Base-by-base conservation (phyloP, 2,797 vertebrate species). In the Bryconaethiops microstoma region DNA sequence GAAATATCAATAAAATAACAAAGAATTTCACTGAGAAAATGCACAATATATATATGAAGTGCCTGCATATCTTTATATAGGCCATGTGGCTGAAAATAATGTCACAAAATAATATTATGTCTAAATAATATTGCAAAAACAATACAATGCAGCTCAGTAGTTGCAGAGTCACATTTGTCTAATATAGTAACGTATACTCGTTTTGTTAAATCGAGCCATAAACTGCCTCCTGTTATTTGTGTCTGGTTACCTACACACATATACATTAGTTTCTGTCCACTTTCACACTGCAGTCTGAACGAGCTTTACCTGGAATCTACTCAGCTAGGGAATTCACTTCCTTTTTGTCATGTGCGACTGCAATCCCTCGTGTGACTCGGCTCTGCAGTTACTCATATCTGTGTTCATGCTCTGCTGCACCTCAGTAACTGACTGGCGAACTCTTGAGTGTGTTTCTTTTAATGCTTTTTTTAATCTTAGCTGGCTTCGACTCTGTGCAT, bases 361-460 rank as follows among this genome's bases (percentile, higher is more conserved):
- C 60, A 14, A 25, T 80, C 62, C 52, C 78, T 75, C 59, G 23
- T 50, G 40, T 75, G 63, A 68, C 42, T 35, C 68, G 63, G 65
- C 65, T 75, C 25, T 40, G 42, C 57, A 60, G 42, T 72, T 75
- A 68, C 70, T 80, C 54, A 48, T 80, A 75, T 69, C 23, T 50
- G 54, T 69, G 67, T 80, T 39, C 73, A 75, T 25, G 54, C 72
- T 60, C 55, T 23, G 39, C 25, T 69, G 64, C 72, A 68, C 54
- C 72, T 8, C 59, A 88, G 87, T 86, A 83, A 82, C 86, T 88
- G 82, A 39, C 60, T 88, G 82, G 39, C 52, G 10, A n/a, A 45
- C 55, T 74, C 72, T 21, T 74, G 55, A 55, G 54, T 74, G 54
- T 35, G 5, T 73, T 39, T 60, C 59, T 45, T 74, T 60, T 60